Conservation (phyloP, 2,113 vertebrate genomes). For the Etia nguti region DNA sequence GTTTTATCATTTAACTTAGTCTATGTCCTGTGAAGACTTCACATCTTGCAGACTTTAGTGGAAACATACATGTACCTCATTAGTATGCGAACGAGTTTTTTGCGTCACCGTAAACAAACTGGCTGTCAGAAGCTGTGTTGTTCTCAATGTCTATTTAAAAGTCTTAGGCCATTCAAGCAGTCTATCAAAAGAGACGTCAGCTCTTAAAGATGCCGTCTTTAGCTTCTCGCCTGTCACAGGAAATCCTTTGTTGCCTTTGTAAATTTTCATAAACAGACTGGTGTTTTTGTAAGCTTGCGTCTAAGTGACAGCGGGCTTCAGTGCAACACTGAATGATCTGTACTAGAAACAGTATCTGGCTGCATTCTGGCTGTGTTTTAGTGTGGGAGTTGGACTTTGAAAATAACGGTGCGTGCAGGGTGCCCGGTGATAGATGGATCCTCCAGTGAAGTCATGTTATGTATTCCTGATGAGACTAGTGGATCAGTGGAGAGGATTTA, state of each 20-base stretch:
- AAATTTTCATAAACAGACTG: constrained; percentile 24
- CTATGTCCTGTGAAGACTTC: not conserved
- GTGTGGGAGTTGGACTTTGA: constrained; percentile 8
- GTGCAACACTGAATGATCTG: constrained; percentile 14
- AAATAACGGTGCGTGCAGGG: constrained; percentile 19
- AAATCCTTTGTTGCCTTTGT: constrained; percentile 3
- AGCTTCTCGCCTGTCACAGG: constrained; percentile 13
- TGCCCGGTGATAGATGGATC: constrained; percentile 41
- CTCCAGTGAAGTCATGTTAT: constrained; percentile 44
- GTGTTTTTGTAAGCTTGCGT: not conserved
- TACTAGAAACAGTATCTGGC: not conserved
- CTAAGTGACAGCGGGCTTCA: constrained; percentile 20
- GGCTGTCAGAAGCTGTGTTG: constrained; percentile 13
- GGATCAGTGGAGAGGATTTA: constrained; percentile 38
- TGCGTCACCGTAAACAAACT: constrained; percentile 5
- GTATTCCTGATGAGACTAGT: constrained; percentile 47
- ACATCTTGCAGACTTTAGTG: not conserved
- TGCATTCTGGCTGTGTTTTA: not conserved
- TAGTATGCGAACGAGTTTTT: not conserved
- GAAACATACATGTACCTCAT: not conserved
- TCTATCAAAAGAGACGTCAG: constrained; percentile 21
- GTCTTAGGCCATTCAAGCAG: not conserved
- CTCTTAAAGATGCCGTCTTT: constrained; percentile 23
- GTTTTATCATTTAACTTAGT: not conserved
- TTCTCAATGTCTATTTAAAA: constrained; percentile 24